Evolutionary conservation across 2,797 vertebrate genomes (phyloP).

Genomic region (Hybognathus amarus): DNA sequence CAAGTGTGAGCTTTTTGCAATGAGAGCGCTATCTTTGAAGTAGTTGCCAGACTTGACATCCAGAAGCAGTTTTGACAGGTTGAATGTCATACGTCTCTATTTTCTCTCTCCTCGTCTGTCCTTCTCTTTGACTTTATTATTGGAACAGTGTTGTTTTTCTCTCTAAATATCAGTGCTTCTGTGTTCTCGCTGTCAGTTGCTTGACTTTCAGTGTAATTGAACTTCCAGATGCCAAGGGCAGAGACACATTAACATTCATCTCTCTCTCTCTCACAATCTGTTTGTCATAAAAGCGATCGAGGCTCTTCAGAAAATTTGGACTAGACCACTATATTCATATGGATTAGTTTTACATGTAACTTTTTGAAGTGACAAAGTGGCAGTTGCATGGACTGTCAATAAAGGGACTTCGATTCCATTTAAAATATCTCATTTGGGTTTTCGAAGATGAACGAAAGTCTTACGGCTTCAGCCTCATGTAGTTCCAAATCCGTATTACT

Average conservation of each 20-base stretch:
- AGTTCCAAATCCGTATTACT: background rate
- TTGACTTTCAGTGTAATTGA: constrained; percentile 52
- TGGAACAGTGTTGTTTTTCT: constrained; percentile 31
- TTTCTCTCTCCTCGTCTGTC: background rate
- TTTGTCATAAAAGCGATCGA: too few species aligned
- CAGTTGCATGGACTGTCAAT: background rate
- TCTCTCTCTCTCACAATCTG: background rate
- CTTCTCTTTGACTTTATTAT: constrained; percentile 46
- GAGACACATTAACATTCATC: constrained; percentile 21
- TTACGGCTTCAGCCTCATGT: background rate
- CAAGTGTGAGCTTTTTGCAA: constrained; percentile 1
- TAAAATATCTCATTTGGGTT: background rate
- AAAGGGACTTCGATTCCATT: too few species aligned
- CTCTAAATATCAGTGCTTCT: constrained; percentile 26
- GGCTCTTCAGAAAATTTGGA: background rate
- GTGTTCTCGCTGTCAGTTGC: background rate
- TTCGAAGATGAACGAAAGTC: background rate
- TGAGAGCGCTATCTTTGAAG: background rate
- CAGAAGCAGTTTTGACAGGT: constrained; percentile 19
- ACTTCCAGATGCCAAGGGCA: constrained; percentile 47
- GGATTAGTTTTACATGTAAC: too few species aligned
- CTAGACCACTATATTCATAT: background rate
- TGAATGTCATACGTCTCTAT: constrained; percentile 29
- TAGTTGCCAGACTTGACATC: background rate
- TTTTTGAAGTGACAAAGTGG: background rate